phyloP scores from a whole-genome alignment of 2,797 vertebrate species.

The Rhodeus uyekii region DNA sequence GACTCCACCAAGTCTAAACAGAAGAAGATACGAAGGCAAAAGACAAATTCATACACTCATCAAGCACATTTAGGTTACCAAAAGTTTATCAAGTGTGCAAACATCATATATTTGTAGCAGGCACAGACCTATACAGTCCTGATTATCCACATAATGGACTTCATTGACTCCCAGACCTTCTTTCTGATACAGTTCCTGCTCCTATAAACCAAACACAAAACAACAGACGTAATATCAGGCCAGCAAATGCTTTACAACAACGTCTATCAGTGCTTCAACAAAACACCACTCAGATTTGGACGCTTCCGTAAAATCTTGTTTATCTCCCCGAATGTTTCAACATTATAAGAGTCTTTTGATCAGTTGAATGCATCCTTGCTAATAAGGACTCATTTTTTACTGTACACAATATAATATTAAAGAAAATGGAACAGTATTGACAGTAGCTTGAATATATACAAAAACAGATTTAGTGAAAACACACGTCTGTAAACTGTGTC shows the following conservation, averaged over 20 bases:
- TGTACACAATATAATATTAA: neutral
- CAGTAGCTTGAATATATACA: neutral
- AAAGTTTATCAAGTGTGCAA: neutral
- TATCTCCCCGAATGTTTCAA: too few relatives aligned
- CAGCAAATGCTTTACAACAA: neutral
- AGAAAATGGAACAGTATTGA: neutral
- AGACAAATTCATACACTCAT: neutral
- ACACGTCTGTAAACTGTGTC: neutral
- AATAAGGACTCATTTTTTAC: neutral
- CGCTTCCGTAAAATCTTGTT: neutral
- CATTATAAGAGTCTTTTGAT: neutral
- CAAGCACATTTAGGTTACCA: neutral
- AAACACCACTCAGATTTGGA: neutral
- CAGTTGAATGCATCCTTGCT: neutral
- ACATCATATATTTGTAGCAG: neutral
- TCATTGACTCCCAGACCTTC: conserved; percentile 97
- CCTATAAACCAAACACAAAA: conserved; percentile 72
- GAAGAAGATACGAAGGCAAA: neutral
- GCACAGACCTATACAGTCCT: conserved; percentile 94
- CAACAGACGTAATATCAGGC: neutral
- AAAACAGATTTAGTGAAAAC: neutral
- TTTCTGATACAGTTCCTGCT: conserved; percentile 94
- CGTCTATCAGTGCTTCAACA: neutral
- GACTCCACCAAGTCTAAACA: conserved; percentile 92
- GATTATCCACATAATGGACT: conserved; percentile 97